Evolutionary conservation across 2,113 vertebrate species (phyloP).

Genomic region (Ciconia stormi): DNA sequence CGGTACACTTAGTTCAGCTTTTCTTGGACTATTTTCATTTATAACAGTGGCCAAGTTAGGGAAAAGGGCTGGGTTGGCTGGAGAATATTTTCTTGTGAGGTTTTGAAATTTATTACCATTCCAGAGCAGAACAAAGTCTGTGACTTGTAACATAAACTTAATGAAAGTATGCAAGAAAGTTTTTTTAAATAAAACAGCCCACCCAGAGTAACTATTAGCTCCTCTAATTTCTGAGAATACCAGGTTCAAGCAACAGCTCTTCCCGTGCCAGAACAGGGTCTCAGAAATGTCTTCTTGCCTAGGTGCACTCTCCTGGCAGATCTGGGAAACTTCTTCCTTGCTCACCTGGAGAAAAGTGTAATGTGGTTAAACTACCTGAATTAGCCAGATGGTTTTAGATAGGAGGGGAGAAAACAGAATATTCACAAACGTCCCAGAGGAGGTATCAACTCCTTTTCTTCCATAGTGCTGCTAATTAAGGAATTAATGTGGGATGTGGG

Average conservation of each 20-base stretch:
- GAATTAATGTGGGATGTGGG: background rate
- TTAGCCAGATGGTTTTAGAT: background rate
- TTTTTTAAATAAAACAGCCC: background rate
- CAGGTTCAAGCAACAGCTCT: background rate
- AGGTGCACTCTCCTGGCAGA: background rate
- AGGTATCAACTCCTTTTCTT: background rate
- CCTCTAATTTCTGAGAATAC: background rate
- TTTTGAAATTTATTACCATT: background rate
- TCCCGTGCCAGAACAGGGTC: background rate
- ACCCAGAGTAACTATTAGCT: background rate
- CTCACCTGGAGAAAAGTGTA: background rate
- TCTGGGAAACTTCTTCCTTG: background rate
- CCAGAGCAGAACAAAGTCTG: background rate
- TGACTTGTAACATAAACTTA: background rate
- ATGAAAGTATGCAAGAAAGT: background rate
- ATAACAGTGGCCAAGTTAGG: background rate
- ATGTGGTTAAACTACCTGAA: background rate
- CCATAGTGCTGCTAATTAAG: background rate
- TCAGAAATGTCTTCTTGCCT: background rate
- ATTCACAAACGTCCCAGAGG: background rate
- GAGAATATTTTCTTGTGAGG: background rate
- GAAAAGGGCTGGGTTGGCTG: background rate
- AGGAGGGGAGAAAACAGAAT: background rate
- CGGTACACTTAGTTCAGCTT: background rate
- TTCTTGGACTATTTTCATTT: background rate